Conservation (phyloP, 2,113 vertebrate genomes). For the Seriola dumerili region DNA sequence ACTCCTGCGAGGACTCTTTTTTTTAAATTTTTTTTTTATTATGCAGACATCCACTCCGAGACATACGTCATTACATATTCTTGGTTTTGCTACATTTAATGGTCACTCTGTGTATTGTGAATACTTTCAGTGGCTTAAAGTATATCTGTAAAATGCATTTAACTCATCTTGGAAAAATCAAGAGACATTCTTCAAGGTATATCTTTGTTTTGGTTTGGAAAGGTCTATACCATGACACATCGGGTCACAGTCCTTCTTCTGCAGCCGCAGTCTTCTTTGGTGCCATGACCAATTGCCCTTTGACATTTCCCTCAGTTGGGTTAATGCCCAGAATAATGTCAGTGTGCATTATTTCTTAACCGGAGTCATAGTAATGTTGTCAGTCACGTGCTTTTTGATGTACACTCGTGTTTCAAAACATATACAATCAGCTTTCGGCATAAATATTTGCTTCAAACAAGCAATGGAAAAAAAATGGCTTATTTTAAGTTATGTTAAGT, state of each 20-base stretch:
- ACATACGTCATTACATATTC: not conserved
- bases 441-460: too few relatives aligned
- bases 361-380: not conserved
- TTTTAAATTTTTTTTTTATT: not conserved
- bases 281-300: not conserved
- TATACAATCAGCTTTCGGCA: not conserved
- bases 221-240: not conserved
- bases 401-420: not conserved
- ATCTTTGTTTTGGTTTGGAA: slow-evolving; percentile 18
- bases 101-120: not conserved
- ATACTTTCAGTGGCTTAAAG: not conserved
- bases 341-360: slow-evolving; percentile 18
- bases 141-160: not conserved
- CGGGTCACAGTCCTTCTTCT: not conserved
- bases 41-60: not conserved
- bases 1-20: not conserved
- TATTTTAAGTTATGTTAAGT: not conserved
- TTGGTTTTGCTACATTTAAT: slow-evolving; percentile 5
- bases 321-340: slow-evolving; percentile 10
- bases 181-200: not conserved
- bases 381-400: not conserved
- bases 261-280: not conserved
- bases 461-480: not conserved
- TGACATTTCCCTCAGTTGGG: slow-evolving; percentile 22
- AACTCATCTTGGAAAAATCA: slow-evolving; percentile 15